Evolutionary conservation across 2,888 invertebrate genomes (phyloP), one percentile per base, ranked within the genome.

Genomic region (Deilephila porcellus): DNA sequence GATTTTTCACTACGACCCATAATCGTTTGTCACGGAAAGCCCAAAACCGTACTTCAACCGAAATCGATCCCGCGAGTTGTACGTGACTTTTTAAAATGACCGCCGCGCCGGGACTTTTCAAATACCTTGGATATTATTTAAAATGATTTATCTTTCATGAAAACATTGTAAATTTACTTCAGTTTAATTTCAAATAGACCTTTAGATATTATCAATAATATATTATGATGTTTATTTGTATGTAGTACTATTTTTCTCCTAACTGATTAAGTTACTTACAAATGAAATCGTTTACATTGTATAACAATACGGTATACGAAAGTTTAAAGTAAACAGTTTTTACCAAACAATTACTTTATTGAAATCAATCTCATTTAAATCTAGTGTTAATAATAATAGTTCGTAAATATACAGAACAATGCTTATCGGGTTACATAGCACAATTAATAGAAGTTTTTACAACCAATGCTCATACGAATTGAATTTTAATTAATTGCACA

Each of bases 41-140:
- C 84, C 83, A 85, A 87, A 85, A 80, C 75, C 80, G 83, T 82
- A 78, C 76, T 81, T 82, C 82, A 86, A 84, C 81, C 83, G 71
- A 77, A 77, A 85, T 85, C 83, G 81, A 83, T 85, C 85, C 83
- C 83, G 8, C 29, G 81, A 80, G 83, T 73, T 73, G 75, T 78
- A 89, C 87, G 88, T 88, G 90, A 86, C 85, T 77, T 76, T 83
- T 81, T 79, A 87, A 79, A 83, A 83, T 81, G 78, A 77, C 74
- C 80, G 73, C 64, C 53, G 45, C 80, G 73, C 67, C 60, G 45
- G 17, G 25, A 60, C 32, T 45, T 74, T 67, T 71, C 32, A 63
- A 74, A 74, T 70, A 71, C 19, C 25, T 32, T n/a, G 64, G 20
- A 74, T 67, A 59, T 60, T 64, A 74, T 60, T 70, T 52, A 67